Percentiles rank a stretch among this genome's conserved stretches.
Evolutionary conservation across 2,888 invertebrate genomes (phyloP).

Genomic region (Lucinisca nassula): DNA sequence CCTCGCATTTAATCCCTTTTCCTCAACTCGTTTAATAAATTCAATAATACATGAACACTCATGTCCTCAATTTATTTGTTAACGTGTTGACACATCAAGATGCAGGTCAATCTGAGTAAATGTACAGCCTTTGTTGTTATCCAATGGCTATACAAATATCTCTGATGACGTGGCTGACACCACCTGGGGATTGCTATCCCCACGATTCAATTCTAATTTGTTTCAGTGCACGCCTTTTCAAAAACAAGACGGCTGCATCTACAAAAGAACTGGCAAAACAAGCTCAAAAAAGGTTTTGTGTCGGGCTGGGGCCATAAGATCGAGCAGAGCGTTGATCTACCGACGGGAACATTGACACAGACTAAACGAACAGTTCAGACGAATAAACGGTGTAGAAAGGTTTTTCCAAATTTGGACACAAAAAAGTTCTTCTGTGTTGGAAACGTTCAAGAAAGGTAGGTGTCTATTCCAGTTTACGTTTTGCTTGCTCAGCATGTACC

Average conservation of each 20-base stretch:
- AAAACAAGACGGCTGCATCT: background rate
- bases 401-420: slow-evolving; percentile 29
- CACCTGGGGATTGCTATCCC: no score
- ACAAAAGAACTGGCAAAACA: background rate
- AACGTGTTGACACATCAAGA: no score
- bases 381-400: slow-evolving; percentile 17
- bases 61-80: no score
- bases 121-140: no score
- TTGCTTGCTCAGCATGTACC: no score
- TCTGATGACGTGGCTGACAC: no score
- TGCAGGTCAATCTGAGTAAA: no score
- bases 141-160: no score
- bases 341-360: slow-evolving; percentile 1
- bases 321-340: background rate
- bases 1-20: no score
- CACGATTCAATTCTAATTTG: no score
- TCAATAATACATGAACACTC: no score
- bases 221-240: background rate
- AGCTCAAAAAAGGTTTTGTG: background rate
- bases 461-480: background rate
- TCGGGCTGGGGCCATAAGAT: slow-evolving; percentile 60
- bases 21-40: no score
- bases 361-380: slow-evolving; percentile 14
- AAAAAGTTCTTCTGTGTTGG: slow-evolving; percentile 64
- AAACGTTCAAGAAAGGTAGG: background rate